phyloP scores from a whole-genome alignment of 2,888 invertebrate genomes.

The Tetramorium bicarinatum region DNA sequence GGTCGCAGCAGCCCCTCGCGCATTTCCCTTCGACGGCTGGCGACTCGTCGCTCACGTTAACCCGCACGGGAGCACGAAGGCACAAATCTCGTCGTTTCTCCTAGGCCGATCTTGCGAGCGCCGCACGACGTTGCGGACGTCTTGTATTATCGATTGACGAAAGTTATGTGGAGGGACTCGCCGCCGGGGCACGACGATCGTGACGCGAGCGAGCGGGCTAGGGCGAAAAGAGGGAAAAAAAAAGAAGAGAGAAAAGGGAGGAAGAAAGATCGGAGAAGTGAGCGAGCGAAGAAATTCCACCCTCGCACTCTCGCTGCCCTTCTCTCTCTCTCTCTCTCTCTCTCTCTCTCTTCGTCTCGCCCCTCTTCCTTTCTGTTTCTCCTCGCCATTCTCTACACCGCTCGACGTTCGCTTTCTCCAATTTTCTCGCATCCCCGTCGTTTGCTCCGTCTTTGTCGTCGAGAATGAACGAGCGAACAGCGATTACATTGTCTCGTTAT shows the following conservation, averaged over 20 bases:
- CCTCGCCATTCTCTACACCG: conserved; percentile 13
- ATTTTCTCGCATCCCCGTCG: not conserved
- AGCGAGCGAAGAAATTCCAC: conserved; percentile 26
- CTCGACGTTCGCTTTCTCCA: conserved; percentile 19
- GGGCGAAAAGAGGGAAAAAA: not conserved
- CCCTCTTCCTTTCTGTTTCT: not conserved
- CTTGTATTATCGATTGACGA: conserved; percentile 78
- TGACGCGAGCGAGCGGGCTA: conserved; percentile 46
- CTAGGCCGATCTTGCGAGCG: conserved; percentile 75
- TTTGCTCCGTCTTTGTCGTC: not conserved
- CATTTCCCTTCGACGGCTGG: conserved; percentile 47
- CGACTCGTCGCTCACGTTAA: conserved; percentile 65
- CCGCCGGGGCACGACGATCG: conserved; percentile 71
- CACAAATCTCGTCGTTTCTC: conserved; percentile 55
- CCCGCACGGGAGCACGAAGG: conserved; percentile 57
- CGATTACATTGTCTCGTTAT: not conserved
- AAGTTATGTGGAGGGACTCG: conserved; percentile 75
- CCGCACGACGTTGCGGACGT: conserved; percentile 74
- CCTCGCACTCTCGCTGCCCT: conserved; percentile 19
- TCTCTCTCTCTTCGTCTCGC: conserved; percentile 4
- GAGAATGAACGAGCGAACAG: not conserved
- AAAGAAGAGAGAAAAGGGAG: not conserved
- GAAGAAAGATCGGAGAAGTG: not conserved
- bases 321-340: conserved; percentile 8
- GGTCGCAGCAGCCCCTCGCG: conserved; percentile 12